phyloP scores from a whole-genome alignment of 1,140 invertebrate species.

The Diabrotica undecimpunctata region DNA sequence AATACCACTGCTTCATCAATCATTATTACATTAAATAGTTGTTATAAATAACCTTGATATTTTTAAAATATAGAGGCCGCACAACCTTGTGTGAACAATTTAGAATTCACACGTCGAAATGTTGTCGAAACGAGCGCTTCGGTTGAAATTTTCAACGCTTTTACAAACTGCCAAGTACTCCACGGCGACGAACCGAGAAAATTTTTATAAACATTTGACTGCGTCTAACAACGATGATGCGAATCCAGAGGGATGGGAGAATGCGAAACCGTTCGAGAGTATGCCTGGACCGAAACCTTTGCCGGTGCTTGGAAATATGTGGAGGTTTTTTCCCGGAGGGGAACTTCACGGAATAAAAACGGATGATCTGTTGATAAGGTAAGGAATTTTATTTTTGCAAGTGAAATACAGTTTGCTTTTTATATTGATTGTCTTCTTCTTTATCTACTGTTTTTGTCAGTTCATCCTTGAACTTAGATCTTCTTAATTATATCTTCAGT shows the following conservation, averaged over 20 bases:
- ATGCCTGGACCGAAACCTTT: constrained; percentile 49
- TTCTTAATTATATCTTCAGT: too few relatives aligned
- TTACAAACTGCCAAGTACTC: not conserved
- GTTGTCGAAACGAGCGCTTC: not conserved
- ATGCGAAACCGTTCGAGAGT: constrained; percentile 44
- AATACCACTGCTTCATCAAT: too few relatives aligned
- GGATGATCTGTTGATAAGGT: not conserved
- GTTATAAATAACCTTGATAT: too few relatives aligned
- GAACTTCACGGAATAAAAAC: not conserved
- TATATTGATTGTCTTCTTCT: not conserved
- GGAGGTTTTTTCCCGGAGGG: constrained; percentile 36
- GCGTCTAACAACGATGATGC: not conserved
- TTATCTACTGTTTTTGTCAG: too few relatives aligned
- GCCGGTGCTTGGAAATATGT: constrained; percentile 36
- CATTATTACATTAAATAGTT: too few relatives aligned
- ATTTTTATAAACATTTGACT: not conserved
- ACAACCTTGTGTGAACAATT: too few relatives aligned
- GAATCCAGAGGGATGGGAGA: constrained; percentile 33
- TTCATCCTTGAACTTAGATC: too few relatives aligned
- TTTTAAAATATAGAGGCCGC: not conserved
- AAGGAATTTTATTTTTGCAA: not conserved
- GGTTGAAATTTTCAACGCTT: not conserved
- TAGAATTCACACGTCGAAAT: not conserved
- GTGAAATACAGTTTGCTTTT: constrained; percentile 3
- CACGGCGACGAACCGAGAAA: too few relatives aligned